These are phyloP conservation scores for Anthoscopus minutus DNA, from an alignment of 2,113 vertebrate species.

Conservation along the genomic window DNA sequence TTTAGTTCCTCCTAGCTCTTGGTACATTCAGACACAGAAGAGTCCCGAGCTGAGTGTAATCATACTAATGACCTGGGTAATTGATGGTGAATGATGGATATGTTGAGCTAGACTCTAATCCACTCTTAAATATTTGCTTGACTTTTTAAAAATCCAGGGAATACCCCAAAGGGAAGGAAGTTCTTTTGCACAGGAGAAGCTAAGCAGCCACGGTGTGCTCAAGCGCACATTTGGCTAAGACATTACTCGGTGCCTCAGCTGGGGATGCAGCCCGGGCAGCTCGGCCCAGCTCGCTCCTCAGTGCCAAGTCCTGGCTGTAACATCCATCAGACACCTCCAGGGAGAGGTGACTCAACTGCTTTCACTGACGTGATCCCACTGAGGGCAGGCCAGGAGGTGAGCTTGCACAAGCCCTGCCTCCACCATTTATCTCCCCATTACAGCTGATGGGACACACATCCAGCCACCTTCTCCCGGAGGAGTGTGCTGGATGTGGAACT, in stretches of 20 bases:
- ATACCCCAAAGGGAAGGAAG: conserved; percentile 53
- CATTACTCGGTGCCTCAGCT: not conserved
- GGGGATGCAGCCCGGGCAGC: not conserved
- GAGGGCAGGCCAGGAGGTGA: not conserved
- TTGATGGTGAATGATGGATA: conserved; percentile 61
- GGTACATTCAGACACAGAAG: conserved; percentile 1
- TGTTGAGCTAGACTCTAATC: conserved; percentile 54
- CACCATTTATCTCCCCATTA: not conserved
- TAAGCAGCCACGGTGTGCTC: not conserved
- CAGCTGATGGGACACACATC: not conserved
- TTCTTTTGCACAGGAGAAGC: conserved; percentile 29
- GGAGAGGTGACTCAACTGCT: conserved; percentile 8
- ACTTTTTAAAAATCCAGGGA: conserved; percentile 53
- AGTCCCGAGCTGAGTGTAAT: conserved; percentile 8
- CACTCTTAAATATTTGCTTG: conserved; percentile 60
- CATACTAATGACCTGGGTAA: conserved; percentile 60
- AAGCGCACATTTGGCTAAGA: conserved; percentile 33
- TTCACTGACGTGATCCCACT: not conserved
- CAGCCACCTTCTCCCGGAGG: not conserved
- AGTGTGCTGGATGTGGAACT: not conserved
- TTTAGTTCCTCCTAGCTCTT: conserved; percentile 15
- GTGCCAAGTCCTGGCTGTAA: not conserved
- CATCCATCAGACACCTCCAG: conserved; percentile 6
- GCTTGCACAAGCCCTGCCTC: not conserved
- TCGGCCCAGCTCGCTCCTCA: not conserved